phyloP scores from a whole-genome alignment of 1,140 invertebrate species.

The Bombus ignitus region DNA sequence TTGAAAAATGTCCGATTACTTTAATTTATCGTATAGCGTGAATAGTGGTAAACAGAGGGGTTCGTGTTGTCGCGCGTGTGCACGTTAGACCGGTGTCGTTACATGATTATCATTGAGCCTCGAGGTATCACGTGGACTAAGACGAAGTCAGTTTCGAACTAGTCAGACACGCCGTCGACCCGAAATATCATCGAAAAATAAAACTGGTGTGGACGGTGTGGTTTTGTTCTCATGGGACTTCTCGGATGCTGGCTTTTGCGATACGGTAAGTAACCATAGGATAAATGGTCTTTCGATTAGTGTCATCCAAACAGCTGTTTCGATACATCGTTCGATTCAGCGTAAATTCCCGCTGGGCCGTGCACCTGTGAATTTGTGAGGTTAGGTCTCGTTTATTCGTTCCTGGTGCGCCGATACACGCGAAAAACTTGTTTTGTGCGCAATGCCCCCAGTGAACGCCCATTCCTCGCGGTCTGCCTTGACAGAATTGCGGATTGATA shows the following conservation, averaged over 20 bases:
- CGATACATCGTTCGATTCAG: conserved; percentile 10
- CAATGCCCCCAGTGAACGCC: conserved; percentile 78
- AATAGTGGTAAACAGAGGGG: conserved; percentile 62
- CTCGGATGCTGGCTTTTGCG: background rate
- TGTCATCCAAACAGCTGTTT: conserved; percentile 33
- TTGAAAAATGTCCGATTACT: conserved; percentile 80
- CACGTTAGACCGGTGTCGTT: conserved; percentile 27
- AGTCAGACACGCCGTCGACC: conserved; percentile 37
- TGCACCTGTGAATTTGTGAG: conserved; percentile 59
- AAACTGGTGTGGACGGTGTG: conserved; percentile 42
- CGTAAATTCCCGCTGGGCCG: conserved; percentile 19
- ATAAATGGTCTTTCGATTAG: background rate
- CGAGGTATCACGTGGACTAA: conserved; percentile 56
- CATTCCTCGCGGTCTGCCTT: conserved; percentile 74
- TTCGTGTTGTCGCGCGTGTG: conserved; percentile 30
- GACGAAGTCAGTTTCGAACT: conserved; percentile 15
- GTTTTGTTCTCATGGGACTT: conserved; percentile 21
- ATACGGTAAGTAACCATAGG: conserved; percentile 18
- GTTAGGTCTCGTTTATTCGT: conserved; percentile 66
- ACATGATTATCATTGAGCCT: conserved; percentile 21
- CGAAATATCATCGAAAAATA: conserved; percentile 50
- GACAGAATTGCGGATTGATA: conserved; percentile 78
- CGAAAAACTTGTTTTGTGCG: conserved; percentile 71
- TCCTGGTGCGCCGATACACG: conserved; percentile 53
- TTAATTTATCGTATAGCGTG: conserved; percentile 72